These are phyloP conservation scores for Cheumatopsyche charites DNA, from an alignment of 1,140 invertebrate genomes.

Conservation along the genomic window DNA sequence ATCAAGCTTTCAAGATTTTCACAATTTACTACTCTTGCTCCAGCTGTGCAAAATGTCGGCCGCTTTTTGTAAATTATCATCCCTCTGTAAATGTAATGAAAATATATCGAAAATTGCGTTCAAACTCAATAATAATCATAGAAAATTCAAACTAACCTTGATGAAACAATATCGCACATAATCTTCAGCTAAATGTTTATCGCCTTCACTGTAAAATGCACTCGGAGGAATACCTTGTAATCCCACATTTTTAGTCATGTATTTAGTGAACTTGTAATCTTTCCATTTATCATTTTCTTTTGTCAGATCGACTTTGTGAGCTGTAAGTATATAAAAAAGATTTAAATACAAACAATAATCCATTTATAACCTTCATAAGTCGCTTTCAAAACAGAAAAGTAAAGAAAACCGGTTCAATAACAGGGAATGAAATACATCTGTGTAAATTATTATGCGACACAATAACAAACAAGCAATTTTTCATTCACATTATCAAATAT, in stretches of 20 bases:
- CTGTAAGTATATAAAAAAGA: conserved; percentile 53
- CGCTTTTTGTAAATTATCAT: conserved; percentile 76
- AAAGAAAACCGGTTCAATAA: conserved; percentile 4
- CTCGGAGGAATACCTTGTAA: conserved; percentile 92
- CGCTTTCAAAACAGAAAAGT: not conserved
- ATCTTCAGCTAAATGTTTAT: conserved; percentile 87
- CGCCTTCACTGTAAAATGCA: conserved; percentile 85
- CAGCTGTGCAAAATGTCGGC: conserved; percentile 68
- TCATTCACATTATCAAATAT: not conserved
- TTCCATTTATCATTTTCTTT: conserved; percentile 73
- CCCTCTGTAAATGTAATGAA: conserved; percentile 64
- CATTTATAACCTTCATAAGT: not conserved
- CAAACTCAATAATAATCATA: not conserved
- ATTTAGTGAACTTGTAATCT: conserved; percentile 94
- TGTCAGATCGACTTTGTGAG: conserved; percentile 67
- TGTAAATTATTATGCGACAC: conserved; percentile 5
- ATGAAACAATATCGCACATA: conserved; percentile 93
- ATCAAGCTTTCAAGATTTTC: not conserved
- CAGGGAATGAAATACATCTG: not conserved
- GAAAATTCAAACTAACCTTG: conserved; percentile 68
- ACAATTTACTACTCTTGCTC: conserved; percentile 53
- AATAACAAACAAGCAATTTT: not conserved
- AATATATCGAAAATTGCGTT: no score
- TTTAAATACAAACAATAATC: not conserved
- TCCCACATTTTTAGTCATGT: conserved; percentile 92